Percentiles rank a stretch among this genome's conserved stretches.
These are phyloP conservation scores for Arrhopalites spinosus DNA, from an alignment of 2,888 invertebrate species.

Conservation along the genomic window DNA sequence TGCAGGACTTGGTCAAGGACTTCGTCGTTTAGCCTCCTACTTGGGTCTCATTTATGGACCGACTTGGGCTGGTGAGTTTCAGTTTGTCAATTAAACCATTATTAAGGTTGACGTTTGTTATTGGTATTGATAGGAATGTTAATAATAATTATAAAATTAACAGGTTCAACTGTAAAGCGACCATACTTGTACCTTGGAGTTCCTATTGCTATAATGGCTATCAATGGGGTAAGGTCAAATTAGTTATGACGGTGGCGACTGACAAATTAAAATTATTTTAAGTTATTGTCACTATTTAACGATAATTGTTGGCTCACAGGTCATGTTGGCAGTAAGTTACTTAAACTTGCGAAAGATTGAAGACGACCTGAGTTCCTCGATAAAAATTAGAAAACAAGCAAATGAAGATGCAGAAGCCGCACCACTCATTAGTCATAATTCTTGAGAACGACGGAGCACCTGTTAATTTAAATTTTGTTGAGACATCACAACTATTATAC, in stretches of 20 bases:
- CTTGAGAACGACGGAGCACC: too few species aligned
- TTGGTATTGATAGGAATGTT: neutral
- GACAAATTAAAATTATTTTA: neutral
- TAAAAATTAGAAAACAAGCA: neutral
- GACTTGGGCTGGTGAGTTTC: slow-evolving; percentile 50
- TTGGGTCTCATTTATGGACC: slow-evolving; percentile 56
- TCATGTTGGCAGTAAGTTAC: slow-evolving; percentile 31
- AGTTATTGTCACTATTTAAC: too few species aligned
- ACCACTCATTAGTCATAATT: neutral
- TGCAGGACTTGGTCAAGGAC: slow-evolving; percentile 48
- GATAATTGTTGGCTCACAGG: neutral
- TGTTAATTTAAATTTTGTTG: too few species aligned
- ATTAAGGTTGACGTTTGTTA: too few species aligned
- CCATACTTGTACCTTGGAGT: slow-evolving; percentile 46
- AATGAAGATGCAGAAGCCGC: neutral
- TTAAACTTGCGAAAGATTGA: slow-evolving; percentile 24
- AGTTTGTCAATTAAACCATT: neutral
- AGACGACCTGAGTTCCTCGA: neutral
- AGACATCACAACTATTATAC: too few species aligned
- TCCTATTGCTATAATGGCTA: slow-evolving; percentile 41
- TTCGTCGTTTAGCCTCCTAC: slow-evolving; percentile 52
- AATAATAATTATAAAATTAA: neutral
- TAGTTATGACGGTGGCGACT: neutral
- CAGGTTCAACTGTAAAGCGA: slow-evolving; percentile 37
- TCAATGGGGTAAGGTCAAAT: slow-evolving; percentile 43